Evolutionary conservation across 2,113 vertebrate genomes (phyloP).

Genomic region (Brachyhypopomus gauderio): DNA sequence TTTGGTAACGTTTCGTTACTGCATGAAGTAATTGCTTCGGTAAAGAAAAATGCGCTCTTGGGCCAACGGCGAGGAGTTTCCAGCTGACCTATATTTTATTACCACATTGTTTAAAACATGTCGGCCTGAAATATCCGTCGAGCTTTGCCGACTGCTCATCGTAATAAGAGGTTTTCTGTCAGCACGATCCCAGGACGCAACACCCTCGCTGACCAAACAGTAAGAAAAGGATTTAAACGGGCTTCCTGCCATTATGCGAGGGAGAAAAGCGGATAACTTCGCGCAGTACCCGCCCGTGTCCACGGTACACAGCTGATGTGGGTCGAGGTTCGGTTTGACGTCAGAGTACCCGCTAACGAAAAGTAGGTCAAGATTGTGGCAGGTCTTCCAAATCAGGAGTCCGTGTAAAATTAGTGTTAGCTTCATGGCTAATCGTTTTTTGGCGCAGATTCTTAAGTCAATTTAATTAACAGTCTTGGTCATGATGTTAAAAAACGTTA

Average conservation of each 20-base stretch:
- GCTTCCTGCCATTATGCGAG: not conserved
- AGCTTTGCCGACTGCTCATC: constrained; percentile 58
- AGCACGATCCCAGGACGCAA: constrained; percentile 55
- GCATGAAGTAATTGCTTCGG: constrained; percentile 66
- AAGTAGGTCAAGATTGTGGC: not conserved
- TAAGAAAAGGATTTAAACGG: constrained; percentile 47
- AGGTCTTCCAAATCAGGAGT: not conserved
- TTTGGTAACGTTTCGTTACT: constrained; percentile 46
- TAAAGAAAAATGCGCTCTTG: constrained; percentile 60
- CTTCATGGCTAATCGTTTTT: not conserved
- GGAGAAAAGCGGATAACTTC: not conserved
- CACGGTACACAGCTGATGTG: not conserved
- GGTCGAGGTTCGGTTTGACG: no score
- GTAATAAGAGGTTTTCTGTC: constrained; percentile 66
- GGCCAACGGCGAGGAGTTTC: constrained; percentile 66
- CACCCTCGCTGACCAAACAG: constrained; percentile 55
- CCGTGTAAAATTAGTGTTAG: not conserved
- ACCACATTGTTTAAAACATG: constrained; percentile 59
- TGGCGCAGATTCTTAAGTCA: not conserved
- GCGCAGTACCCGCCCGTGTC: not conserved
- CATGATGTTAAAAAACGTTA: constrained; percentile 46
- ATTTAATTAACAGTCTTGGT: constrained; percentile 45
- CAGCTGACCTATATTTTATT: constrained; percentile 70
- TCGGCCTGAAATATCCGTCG: constrained; percentile 61
- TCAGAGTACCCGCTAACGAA: not conserved